These are phyloP conservation scores for Cheirogaleus major DNA, from an alignment of 2,797 vertebrate genomes.

Conservation along the genomic window DNA sequence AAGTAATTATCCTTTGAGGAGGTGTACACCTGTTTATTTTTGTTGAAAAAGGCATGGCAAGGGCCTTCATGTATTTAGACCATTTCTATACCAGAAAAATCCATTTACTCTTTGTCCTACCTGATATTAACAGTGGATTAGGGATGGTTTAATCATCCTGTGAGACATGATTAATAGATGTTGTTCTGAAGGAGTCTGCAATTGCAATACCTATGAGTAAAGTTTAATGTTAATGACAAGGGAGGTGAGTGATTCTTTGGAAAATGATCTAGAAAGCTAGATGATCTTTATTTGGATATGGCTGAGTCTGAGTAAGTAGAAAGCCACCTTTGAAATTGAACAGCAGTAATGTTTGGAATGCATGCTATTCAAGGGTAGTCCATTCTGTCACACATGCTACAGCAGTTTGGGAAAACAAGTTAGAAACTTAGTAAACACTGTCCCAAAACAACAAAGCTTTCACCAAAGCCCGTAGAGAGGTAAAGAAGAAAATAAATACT, in stretches of 20 bases:
- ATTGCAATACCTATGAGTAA: not conserved
- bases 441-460: not conserved
- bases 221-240: not conserved
- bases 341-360: not conserved
- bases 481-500: not conserved
- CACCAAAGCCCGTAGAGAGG: not conserved
- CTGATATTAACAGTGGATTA: not conserved
- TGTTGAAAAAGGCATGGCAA: not conserved
- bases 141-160: not conserved
- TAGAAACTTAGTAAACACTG: not conserved
- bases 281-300: constrained; percentile 23
- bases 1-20: not conserved
- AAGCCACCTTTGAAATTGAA: not conserved
- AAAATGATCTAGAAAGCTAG: not conserved
- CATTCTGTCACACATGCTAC: not conserved
- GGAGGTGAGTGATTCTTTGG: constrained; percentile 18
- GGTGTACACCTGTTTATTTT: not conserved
- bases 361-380: not conserved
- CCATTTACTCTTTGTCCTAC: not conserved
- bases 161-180: not conserved
- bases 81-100: not conserved
- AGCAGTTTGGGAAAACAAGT: not conserved
- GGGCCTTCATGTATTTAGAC: not conserved
- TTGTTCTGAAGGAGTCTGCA: not conserved
- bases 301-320: not conserved